Percentiles rank a stretch among this genome's conserved stretches.
phyloP scores from a whole-genome alignment of 2,797 vertebrate genomes.

The Melanotaenia pygmaea region DNA sequence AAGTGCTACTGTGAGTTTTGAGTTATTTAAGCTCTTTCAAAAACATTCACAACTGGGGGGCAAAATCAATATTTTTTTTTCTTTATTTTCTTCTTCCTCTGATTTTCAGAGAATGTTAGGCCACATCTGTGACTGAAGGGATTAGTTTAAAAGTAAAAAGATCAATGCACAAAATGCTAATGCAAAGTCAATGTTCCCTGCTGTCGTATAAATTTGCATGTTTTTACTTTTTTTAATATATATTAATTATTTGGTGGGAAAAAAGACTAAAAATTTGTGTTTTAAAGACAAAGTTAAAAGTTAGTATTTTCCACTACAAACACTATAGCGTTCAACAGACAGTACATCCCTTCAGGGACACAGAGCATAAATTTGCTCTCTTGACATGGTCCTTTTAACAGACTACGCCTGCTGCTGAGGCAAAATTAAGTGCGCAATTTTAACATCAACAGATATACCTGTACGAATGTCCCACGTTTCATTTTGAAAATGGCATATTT shows the following conservation, averaged over 20 bases:
- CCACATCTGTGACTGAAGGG: constrained; percentile 15
- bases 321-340: constrained; percentile 10
- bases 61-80: neutral
- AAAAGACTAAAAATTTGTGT: neutral
- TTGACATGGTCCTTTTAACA: constrained; percentile 25
- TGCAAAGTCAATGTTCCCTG: constrained; percentile 4
- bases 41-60: too few species aligned
- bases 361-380: constrained; percentile 18
- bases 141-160: constrained; percentile 16
- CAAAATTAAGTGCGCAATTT: constrained; percentile 25
- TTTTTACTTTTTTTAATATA: constrained; percentile 26
- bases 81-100: neutral
- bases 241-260: neutral
- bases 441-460: constrained; percentile 11
- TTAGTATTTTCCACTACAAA: neutral
- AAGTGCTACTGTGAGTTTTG: too few species aligned
- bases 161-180: neutral
- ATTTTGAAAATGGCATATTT: neutral
- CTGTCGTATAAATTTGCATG: constrained; percentile 6
- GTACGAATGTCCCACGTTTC: constrained; percentile 12
- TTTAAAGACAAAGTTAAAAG: neutral
- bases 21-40: too few species aligned
- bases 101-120: constrained; percentile 22
- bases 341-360: constrained; percentile 4
- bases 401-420: constrained; percentile 21